These are phyloP conservation scores for Meganola albula DNA, from an alignment of 2,888 invertebrate genomes.

Conservation along the genomic window DNA sequence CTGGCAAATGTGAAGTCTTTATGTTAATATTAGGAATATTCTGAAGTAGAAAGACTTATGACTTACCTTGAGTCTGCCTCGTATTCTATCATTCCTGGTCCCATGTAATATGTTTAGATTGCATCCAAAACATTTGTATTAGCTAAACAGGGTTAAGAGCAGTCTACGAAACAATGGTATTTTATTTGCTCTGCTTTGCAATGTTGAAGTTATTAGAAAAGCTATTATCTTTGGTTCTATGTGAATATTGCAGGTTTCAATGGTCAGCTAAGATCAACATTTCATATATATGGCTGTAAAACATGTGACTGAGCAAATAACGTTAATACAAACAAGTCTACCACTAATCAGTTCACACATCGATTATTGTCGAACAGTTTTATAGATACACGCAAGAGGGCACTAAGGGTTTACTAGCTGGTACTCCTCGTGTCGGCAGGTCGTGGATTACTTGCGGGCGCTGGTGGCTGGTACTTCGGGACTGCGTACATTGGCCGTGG, in stretches of 20 bases:
- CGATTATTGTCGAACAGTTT: conserved; percentile 19
- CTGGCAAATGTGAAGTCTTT: conserved; percentile 26
- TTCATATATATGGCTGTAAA: too few species aligned
- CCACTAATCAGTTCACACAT: conserved; percentile 15
- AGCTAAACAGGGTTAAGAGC: too few species aligned
- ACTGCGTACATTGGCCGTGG: conserved; percentile 63
- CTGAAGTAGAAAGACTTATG: conserved; percentile 10
- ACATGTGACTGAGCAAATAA: conserved; percentile 19
- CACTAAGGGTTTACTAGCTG: conserved; percentile 31
- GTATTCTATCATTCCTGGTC: too few species aligned
- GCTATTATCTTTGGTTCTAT: too few species aligned
- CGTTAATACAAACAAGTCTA: conserved; percentile 7
- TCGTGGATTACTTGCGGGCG: conserved; percentile 29
- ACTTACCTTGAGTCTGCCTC: conserved; percentile 21
- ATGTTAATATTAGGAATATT: conserved; percentile 17
- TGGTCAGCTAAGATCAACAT: too few species aligned
- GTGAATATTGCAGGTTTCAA: too few species aligned
- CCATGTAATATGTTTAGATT: too few species aligned
- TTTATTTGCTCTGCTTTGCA: too few species aligned
- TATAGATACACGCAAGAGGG: conserved; percentile 9
- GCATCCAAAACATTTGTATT: too few species aligned
- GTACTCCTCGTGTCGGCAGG: conserved; percentile 30
- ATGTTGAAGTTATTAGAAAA: too few species aligned
- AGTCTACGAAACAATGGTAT: too few species aligned
- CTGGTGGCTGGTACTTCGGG: conserved; percentile 44